Conservation (phyloP, 2,797 vertebrate genomes). For the Atherinosoma microstoma region DNA sequence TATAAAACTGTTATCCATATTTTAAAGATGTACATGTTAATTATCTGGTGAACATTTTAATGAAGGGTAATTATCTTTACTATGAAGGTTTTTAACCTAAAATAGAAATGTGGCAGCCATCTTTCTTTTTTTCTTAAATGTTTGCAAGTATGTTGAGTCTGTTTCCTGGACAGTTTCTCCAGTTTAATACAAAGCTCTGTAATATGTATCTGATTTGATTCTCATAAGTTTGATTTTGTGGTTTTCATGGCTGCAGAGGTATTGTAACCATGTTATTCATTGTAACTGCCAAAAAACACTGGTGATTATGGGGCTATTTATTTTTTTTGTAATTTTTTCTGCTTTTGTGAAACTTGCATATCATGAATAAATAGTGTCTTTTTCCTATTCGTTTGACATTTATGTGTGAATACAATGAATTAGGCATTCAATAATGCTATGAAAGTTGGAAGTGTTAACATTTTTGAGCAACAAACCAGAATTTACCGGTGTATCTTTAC, state of each 20-base stretch:
- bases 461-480: background rate
- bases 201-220: conserved; percentile 27
- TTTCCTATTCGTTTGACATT: conserved; percentile 30
- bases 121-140: background rate
- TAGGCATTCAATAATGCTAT: background rate
- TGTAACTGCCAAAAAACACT: conserved; percentile 54
- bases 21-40: conserved; percentile 36
- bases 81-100: background rate
- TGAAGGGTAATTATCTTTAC: conserved; percentile 22
- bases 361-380: conserved; percentile 70
- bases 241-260: conserved; percentile 25
- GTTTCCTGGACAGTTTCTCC: background rate
- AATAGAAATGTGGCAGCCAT: background rate
- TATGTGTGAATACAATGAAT: conserved; percentile 10
- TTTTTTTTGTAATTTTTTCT: conserved; percentile 25
- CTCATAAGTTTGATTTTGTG: background rate
- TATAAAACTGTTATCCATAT: conserved; percentile 21
- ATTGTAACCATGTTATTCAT: conserved; percentile 32
- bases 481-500: conserved; percentile 4
- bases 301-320: conserved; percentile 37
- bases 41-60: conserved; percentile 11
- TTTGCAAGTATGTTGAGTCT: conserved; percentile 8
- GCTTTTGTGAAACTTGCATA: conserved; percentile 59
- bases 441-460: background rate
- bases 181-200: background rate